Base-by-base conservation (phyloP, 2,888 invertebrate species). In the Drosophila emarginata region DNA sequence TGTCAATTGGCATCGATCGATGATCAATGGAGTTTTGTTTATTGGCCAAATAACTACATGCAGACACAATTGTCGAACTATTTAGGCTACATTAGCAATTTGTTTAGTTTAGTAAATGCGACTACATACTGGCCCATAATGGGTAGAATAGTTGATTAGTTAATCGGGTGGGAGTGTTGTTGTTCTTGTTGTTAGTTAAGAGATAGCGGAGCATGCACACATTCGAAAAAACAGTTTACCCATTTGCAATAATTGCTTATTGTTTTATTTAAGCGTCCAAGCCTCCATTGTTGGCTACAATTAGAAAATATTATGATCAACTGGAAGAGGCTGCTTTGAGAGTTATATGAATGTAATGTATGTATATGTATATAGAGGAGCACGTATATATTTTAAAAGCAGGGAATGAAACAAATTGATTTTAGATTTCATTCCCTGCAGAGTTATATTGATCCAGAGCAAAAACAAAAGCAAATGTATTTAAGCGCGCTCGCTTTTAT, bases 251-350 rank as follows among this genome's bases (percentile, higher is more conserved):
- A 72, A 69, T 77, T 82, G 83, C 83, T 79, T 82, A 72, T 74
- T 86, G 74, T 83, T 84, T 87, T 92, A 92, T 91, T 92, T 92
- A 91, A 92, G 92, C 91, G 91, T 92, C 92, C 92, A 92, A 92
- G 92, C 92, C 89, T 91, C 92, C 92, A 91, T 90, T 88, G 92
- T 89, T 87, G 91, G 92, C 92, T 92, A 92, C 91, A 92, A 85
- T 78, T 79, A 81, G 71, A 83, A 81, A 84, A 86, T 69, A 67
- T 81, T 79, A 80, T 81, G 77, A 72, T 87, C 82, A 83, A 84
- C 79, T 72, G 60, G 45, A 40, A 54, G 37, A 51, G 63, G 59
- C 59, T 61, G 12, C 50, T 51, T 64, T 62, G 64, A 32, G 32
- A 62, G 37, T 73, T 54, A 40, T 61, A 40, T 75, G 61, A 67